phyloP scores from a whole-genome alignment of 2,888 invertebrate genomes.

The Tachystola acroxantha region DNA sequence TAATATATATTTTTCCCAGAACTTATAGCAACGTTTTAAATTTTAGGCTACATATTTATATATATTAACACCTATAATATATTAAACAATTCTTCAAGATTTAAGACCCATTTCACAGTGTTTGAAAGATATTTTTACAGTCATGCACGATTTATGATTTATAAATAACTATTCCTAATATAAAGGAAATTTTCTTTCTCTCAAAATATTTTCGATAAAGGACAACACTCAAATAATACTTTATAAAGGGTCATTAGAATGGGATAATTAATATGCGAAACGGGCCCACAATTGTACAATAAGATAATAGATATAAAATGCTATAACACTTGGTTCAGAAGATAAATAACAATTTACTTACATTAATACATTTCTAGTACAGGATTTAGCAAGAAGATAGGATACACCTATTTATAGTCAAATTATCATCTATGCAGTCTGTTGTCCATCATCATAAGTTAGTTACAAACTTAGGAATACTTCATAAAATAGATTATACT shows the following conservation, averaged over 20 bases:
- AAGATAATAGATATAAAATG: constrained; percentile 19
- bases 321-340: constrained; percentile 33
- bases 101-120: constrained; percentile 33
- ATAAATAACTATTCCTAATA: too few species aligned
- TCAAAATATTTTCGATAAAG: too few species aligned
- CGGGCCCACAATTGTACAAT: constrained; percentile 3
- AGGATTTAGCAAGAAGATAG: constrained; percentile 18
- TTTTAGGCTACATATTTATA: constrained; percentile 47
- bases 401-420: constrained; percentile 15
- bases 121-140: neutral
- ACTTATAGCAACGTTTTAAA: constrained; percentile 38
- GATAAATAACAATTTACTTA: constrained; percentile 27
- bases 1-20: too few species aligned
- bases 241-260: too few species aligned
- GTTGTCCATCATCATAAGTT: constrained; percentile 26
- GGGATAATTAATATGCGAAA: constrained; percentile 1
- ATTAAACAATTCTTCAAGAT: constrained; percentile 28
- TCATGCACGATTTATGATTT: too few species aligned
- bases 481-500: too few species aligned
- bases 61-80: constrained; percentile 40
- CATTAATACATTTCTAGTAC: constrained; percentile 21
- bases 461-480: constrained; percentile 21
- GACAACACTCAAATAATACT: too few species aligned
- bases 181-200: too few species aligned
- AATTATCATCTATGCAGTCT: constrained; percentile 32